Evolutionary conservation across 1,140 invertebrate genomes (phyloP).

Genomic region (Hetaerina americana): DNA sequence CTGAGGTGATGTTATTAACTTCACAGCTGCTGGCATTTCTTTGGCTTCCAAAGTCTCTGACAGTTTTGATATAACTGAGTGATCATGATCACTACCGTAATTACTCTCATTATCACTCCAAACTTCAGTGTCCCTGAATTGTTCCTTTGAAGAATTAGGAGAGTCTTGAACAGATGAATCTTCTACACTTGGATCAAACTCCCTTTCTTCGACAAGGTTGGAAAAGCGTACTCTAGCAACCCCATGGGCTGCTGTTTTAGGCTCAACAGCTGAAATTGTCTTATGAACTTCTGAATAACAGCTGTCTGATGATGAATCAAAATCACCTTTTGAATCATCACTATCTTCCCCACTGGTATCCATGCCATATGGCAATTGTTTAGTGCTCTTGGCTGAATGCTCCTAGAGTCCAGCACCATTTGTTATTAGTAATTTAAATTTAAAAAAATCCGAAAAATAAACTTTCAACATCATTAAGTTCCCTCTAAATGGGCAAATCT

Average conservation of each 20-base stretch:
- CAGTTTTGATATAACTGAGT: too few species aligned
- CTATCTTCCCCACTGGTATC: neutral
- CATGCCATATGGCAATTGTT: neutral
- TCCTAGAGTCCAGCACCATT: too few species aligned
- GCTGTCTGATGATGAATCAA: neutral
- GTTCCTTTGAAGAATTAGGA: neutral
- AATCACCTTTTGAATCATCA: neutral
- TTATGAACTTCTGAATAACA: neutral
- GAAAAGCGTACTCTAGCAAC: neutral
- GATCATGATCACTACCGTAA: too few species aligned
- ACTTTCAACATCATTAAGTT: too few species aligned
- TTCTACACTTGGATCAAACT: neutral
- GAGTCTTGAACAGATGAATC: neutral
- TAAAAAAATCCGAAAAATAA: too few species aligned
- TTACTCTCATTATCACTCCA: constrained; percentile 1
- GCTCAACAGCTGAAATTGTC: neutral
- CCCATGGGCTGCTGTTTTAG: neutral
- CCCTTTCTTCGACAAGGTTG: neutral
- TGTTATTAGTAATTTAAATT: too few species aligned
- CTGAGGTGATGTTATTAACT: too few species aligned
- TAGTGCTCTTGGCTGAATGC: neutral
- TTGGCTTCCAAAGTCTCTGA: too few species aligned
- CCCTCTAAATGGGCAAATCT: too few species aligned
- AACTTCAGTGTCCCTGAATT: neutral
- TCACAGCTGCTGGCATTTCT: too few species aligned